These are phyloP conservation scores for Psix sp. DNA, from an alignment of 1,140 invertebrate genomes.

Conservation along the genomic window DNA sequence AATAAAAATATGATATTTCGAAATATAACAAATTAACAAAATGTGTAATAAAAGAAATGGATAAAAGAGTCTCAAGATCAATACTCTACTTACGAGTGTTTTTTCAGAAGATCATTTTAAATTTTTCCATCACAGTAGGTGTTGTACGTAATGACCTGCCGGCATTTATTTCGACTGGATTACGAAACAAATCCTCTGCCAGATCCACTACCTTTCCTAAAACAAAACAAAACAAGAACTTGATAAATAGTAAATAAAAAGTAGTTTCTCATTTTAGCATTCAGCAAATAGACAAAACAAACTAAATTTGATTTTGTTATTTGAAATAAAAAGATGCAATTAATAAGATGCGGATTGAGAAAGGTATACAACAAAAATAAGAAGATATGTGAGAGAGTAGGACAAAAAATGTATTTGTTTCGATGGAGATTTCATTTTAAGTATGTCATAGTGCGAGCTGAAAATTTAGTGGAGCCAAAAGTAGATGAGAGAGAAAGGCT, in stretches of 20 bases:
- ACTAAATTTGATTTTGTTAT: too few relatives aligned
- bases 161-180: too few relatives aligned
- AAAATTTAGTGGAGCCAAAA: constrained; percentile 20
- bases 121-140: background rate
- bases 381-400: background rate
- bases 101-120: constrained; percentile 10
- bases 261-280: too few relatives aligned
- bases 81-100: constrained; percentile 17
- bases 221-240: constrained; percentile 7
- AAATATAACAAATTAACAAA: too few relatives aligned
- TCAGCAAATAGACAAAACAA: too few relatives aligned
- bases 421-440: constrained; percentile 10
- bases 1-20: too few relatives aligned
- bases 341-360: too few relatives aligned
- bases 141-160: too few relatives aligned
- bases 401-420: constrained; percentile 10
- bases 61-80: background rate
- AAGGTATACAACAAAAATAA: background rate
- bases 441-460: constrained; percentile 26
- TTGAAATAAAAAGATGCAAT: too few relatives aligned
- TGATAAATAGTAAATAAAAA: too few relatives aligned
- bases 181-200: too few relatives aligned
- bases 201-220: constrained; percentile 20
- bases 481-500: constrained; percentile 27
- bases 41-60: too few relatives aligned